Conservation (phyloP, 2,797 vertebrate genomes). For the Margarornis squamiger region DNA sequence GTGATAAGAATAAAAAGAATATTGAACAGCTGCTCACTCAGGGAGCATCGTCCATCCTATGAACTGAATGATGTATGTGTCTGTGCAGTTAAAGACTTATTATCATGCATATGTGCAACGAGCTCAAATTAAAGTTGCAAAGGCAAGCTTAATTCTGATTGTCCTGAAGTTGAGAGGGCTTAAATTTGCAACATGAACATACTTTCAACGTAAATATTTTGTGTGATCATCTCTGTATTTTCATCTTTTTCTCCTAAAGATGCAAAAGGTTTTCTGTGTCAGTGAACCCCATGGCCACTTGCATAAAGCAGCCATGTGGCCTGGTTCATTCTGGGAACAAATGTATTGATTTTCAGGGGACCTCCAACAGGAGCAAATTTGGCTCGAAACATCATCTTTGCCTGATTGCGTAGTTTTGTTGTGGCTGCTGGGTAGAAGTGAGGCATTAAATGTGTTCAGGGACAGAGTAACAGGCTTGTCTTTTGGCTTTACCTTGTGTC, state of each 20-base stretch:
- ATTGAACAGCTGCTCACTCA: slow-evolving; percentile 62
- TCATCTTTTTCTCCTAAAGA: neutral
- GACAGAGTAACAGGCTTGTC: neutral
- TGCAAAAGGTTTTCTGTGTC: neutral
- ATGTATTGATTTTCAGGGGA: neutral
- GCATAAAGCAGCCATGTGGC: neutral
- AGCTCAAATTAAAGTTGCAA: slow-evolving; percentile 55
- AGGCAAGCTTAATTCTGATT: slow-evolving; percentile 10
- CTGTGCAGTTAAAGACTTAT: slow-evolving; percentile 48
- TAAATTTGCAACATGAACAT: neutral
- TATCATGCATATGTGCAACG: slow-evolving; percentile 48
- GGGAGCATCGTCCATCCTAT: slow-evolving; percentile 46
- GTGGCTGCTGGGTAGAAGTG: neutral
- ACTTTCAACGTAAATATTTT: neutral
- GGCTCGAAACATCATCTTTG: neutral
- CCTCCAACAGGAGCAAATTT: neutral
- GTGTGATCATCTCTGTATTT: neutral
- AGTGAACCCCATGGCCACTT: neutral
- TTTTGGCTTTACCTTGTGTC: slow-evolving; percentile 53
- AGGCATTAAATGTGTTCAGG: neutral
- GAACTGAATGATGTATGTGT: slow-evolving; percentile 60
- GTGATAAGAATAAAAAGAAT: slow-evolving; percentile 68
- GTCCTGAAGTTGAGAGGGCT: slow-evolving; percentile 3
- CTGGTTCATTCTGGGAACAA: neutral
- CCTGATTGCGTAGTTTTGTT: neutral